Base-by-base conservation (phyloP, 2,113 vertebrate species). In the Triplophysa dalaica region DNA sequence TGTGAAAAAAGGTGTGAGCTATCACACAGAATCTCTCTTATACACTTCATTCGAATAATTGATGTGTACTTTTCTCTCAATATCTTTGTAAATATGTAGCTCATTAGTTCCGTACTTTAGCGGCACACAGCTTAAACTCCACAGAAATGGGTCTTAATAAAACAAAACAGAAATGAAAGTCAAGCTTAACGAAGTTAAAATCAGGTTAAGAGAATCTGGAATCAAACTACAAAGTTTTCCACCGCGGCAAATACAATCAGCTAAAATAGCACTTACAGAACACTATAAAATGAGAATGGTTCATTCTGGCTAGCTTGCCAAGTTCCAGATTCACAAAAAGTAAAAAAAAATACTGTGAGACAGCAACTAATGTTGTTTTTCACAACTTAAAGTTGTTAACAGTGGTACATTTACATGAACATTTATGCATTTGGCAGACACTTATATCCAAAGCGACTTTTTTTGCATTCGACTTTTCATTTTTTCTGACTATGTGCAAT, bases 21-120 rank as follows among this genome's bases (percentile, higher is more conserved):
- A 21, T 9, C 41, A 17, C 7, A 17, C 0, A 64, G 11, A 21
- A 29, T 33, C 33, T 26, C n/a, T 58, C 12, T 21, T 17, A 29
- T 29, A 74, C 0, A 7, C 61, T 70, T 74, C 67, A 74, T 74
- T 45, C 50, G 66, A 56, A 67, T 61, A 33, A 80, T 67, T 60
- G 52, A 80, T 60, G 21, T 72, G 2, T 13, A 3, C 14, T 63
- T 79, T 58, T 58, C 70, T 29, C 61, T 74, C 61, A 58, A 74
- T 80, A 73, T 54, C 68, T 54, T 62, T n/a, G 22, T 9, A 21
- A 61, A 63, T 33, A 13, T 65, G 13, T 2, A 48, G n/a, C 38
- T 74, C 60, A 56, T 33, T 50, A 41, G 12, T 17, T 52, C 11
- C 43, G 45, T 45, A 43, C 45, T 22, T 43, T 9, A 43, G 41